phyloP scores from a whole-genome alignment of 2,797 vertebrate genomes.

The Cichlasoma orientale region DNA sequence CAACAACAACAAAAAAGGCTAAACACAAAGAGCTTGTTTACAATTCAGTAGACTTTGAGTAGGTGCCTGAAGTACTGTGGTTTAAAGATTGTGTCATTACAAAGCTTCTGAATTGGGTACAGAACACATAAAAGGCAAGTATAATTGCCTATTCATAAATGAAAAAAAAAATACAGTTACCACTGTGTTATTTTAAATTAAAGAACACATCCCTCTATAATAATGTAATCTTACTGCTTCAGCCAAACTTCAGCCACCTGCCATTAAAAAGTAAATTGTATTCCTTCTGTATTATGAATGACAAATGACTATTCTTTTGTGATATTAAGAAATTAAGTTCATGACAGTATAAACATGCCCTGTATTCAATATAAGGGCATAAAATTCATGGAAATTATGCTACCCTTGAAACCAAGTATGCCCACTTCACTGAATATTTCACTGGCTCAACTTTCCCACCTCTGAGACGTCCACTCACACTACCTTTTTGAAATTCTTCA shows the following conservation, averaged over 20 bases:
- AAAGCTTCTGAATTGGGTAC: not conserved
- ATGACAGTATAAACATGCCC: not conserved
- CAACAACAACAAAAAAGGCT: not conserved
- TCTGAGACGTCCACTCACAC: slow-evolving; percentile 25
- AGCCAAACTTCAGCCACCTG: not conserved
- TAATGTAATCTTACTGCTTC: not conserved
- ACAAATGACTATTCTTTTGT: not conserved
- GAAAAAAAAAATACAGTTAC: slow-evolving; percentile 2
- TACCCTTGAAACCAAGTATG: slow-evolving; percentile 36
- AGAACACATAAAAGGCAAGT: not conserved
- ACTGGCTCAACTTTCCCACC: slow-evolving; percentile 33
- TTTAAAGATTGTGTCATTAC: not conserved
- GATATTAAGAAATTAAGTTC: not conserved
- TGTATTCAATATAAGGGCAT: not conserved
- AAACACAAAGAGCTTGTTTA: not conserved
- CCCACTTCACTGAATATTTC: slow-evolving; percentile 24
- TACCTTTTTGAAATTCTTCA: slow-evolving; percentile 58
- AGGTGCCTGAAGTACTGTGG: not conserved
- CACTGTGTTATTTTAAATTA: slow-evolving; percentile 1
- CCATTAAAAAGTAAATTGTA: slow-evolving; percentile 1
- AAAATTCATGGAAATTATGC: slow-evolving; percentile 10
- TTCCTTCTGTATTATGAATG: slow-evolving; percentile 10
- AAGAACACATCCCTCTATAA: not conserved
- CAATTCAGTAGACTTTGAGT: not conserved
- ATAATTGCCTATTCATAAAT: slow-evolving; percentile 6